Evolutionary conservation across 2,888 invertebrate genomes (phyloP), one percentile per base, ranked within the genome.

Genomic region (Sympetrum striolatum): DNA sequence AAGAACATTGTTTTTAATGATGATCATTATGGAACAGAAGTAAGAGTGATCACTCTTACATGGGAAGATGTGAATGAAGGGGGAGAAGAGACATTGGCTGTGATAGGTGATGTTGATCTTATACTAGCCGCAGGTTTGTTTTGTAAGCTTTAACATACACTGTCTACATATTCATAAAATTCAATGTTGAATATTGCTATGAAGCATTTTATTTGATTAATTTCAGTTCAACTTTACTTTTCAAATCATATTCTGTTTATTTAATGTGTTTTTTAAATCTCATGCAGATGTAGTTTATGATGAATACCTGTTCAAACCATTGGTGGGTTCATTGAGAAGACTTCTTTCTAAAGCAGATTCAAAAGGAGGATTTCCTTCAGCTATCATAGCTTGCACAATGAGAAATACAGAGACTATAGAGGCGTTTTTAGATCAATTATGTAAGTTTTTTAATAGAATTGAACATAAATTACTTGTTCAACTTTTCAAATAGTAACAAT

Each of bases 211-310:
- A 2, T 58, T 18, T 58, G 58, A 58, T 2, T 22, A 6, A 22
- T 10, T 10, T 58, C 58, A n/a, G 22, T n/a, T 64, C 2, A 22
- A 64, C n/a, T 25, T n/a, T 2, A n/a, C 6, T 64, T 8, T 64
- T 1, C 14, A 25, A 25, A n/a, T 73, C 31, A 73, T 31, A 25
- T n/a, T n/a, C 12, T 73, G 8, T 31, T 25, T 0, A 73, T 31
- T n/a, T 73, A 18, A 53, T 73, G 8, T 4, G 25, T 31, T 31
- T 25, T 73, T n/a, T 5, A 25, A 25, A 25, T 6, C 18, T 18
- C 15, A 31, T 86, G 22, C 37, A 86, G 86, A 86, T 86, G 86
- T 86, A 22, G 86, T 86, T 22, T 86, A 86, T 86, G 86, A 86
- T 64, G 58, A 86, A 22, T 35, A n/a, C 1, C 37, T 86, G n/a